Conservation (phyloP, 1,140 invertebrate species). For the Gryon sp. region DNA sequence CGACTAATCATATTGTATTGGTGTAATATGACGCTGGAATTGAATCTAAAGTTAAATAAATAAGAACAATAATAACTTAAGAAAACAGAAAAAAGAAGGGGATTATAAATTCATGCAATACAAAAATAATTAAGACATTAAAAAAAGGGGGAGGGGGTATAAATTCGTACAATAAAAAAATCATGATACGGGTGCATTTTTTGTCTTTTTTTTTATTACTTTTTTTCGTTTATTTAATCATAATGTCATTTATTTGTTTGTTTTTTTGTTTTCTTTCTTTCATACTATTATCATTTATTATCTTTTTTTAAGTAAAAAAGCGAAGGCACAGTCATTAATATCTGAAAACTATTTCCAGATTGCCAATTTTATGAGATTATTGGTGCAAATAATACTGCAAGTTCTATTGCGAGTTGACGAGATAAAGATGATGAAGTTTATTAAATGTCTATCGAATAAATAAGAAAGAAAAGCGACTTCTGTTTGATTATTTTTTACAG, state of each 20-base stretch:
- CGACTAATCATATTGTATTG: too few species aligned
- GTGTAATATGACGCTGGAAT: conserved; percentile 24
- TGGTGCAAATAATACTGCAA: conserved; percentile 73
- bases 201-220: background rate
- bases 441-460: conserved; percentile 20
- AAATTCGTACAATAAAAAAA: too few species aligned
- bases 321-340: conserved; percentile 63
- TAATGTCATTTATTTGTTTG: conserved; percentile 7
- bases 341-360: conserved; percentile 59
- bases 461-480: conserved; percentile 21
- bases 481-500: too few species aligned
- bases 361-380: conserved; percentile 55
- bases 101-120: conserved; percentile 28
- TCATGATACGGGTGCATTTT: conserved; percentile 14
- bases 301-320: conserved; percentile 57
- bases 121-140: conserved; percentile 21
- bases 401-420: conserved; percentile 50
- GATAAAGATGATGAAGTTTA: conserved; percentile 14
- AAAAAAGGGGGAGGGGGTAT: too few species aligned
- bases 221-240: background rate
- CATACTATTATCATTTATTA: conserved; percentile 27
- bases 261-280: conserved; percentile 4
- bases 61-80: conserved; percentile 28
- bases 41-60: conserved; percentile 31
- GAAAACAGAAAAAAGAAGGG: background rate